These are phyloP conservation scores for Beaufortia kweichowensis DNA, from an alignment of 2,113 vertebrate species.

Conservation along the genomic window DNA sequence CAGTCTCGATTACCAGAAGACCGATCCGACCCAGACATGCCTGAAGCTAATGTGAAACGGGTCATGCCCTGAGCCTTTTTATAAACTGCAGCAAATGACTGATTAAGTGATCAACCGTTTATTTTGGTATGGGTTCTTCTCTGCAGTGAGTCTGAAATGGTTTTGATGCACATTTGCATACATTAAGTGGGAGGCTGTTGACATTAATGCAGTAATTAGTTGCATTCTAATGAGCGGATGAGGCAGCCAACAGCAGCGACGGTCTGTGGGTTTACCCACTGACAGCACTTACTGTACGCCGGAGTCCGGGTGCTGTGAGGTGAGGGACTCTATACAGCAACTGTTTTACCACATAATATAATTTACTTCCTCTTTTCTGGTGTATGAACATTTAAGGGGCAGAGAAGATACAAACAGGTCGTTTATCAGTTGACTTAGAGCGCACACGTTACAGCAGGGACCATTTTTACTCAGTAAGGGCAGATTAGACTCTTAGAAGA, in stretches of 20 bases:
- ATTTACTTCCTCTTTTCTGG: background rate
- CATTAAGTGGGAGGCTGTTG: constrained; percentile 44
- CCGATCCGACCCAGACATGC: background rate
- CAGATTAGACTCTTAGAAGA: background rate
- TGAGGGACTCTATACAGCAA: background rate
- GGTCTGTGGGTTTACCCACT: background rate
- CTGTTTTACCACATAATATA: background rate
- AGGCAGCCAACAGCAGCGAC: background rate
- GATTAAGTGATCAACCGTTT: constrained; percentile 28
- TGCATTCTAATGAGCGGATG: constrained; percentile 46
- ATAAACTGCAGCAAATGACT: constrained; percentile 25
- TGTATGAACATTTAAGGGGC: constrained; percentile 7
- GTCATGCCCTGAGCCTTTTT: constrained; percentile 25
- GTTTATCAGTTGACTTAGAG: background rate
- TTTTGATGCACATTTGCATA: constrained; percentile 52
- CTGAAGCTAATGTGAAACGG: background rate
- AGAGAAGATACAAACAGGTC: background rate
- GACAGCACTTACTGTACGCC: constrained; percentile 12
- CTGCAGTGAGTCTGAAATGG: constrained; percentile 20
- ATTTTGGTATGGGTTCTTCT: constrained; percentile 27
- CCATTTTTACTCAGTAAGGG: background rate
- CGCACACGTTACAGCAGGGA: background rate
- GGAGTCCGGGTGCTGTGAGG: background rate
- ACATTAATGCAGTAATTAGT: constrained; percentile 52
- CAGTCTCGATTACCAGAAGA: constrained; percentile 9